Base-by-base conservation (phyloP, 2,797 vertebrate species). In the Sebastes trivittatus region DNA sequence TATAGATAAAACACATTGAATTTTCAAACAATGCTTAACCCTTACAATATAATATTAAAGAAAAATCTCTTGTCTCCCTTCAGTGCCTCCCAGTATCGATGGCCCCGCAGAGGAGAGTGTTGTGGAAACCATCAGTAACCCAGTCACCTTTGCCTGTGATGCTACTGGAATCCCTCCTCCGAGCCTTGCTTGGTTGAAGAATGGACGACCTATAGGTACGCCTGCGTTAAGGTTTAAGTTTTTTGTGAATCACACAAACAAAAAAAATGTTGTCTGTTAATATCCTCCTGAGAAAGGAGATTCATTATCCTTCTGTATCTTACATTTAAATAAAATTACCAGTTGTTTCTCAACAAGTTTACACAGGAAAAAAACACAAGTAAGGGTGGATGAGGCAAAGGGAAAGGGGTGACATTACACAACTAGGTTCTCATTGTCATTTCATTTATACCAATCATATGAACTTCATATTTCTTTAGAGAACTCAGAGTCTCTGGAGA, bases 131-230 rank as follows among this genome's bases (percentile, higher is more conserved):
- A 85, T 98, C 83, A 95, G 94, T 90, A 98, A 98, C 88, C 97
- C 97, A 20, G 95, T 99, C 69, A 97, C 94, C 5, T 95, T 99
- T 55, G 89, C 95, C 2, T 99, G 98, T 75, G 98, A 99, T 79
- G 97, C 98, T 65, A 88, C 95, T 63, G 98, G 98, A 56, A 98
- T 99, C 89, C 98, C 98, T 38, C 96, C 97, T 56, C 98, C 98
- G 22, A 93, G 87, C 0, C 93, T 99, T 58, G 87, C 87, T 7
- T 99, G 98, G 98, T 68, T 97, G 38, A 99, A 97, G 90, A 96
- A 98, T 76, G 96, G 96, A 79, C 95, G 91, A 78, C 92, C 93
- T 8, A 96, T 99, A 77, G 97, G 98, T 99, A 93, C 87, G 78
- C 1, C n/a, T 72, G 7, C 13, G 5, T 27, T 81, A 13, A 56